These are phyloP conservation scores for Horisme vitalbata DNA, from an alignment of 2,888 invertebrate genomes.

Conservation along the genomic window DNA sequence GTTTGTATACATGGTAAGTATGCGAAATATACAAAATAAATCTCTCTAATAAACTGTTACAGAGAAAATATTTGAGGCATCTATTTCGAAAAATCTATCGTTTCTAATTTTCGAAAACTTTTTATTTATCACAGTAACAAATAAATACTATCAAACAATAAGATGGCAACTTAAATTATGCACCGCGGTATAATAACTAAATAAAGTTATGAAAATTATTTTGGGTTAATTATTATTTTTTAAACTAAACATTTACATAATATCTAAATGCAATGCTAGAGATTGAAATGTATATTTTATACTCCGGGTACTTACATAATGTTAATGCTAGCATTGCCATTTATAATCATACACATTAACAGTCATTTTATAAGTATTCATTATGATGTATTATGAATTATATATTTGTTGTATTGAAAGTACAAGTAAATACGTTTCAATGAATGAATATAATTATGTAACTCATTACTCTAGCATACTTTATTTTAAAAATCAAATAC, in stretches of 20 bases:
- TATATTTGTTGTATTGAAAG: too few relatives aligned
- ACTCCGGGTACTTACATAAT: too few relatives aligned
- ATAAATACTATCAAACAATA: conserved; percentile 72
- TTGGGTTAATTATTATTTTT: conserved; percentile 3
- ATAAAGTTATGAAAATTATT: conserved; percentile 22
- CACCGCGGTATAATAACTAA: conserved; percentile 56
- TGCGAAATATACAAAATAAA: conserved; percentile 31
- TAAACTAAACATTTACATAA: conserved; percentile 8
- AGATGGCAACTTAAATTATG: conserved; percentile 74
- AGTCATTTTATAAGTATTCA: conserved; percentile 5
- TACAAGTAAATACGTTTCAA: too few relatives aligned
- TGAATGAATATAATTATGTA: too few relatives aligned
- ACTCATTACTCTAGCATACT: too few relatives aligned
- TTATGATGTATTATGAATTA: too few relatives aligned
- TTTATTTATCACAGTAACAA: conserved; percentile 76
- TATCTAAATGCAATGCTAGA: conserved; percentile 5
- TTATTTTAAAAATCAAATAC: too few relatives aligned
- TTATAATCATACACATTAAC: background rate
- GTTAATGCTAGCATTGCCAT: conserved; percentile 1
- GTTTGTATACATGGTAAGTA: background rate
- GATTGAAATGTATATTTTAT: background rate
- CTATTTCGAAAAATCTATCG: conserved; percentile 25
- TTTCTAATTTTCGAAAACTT: conserved; percentile 43
- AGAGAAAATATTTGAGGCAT: conserved; percentile 22
- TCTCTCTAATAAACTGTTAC: conserved; percentile 17